A percentile compares a stretch with the other conserved stretches of the same genome.
These are phyloP conservation scores for Trachymyrmex cornetzi DNA, from an alignment of 1,140 invertebrate genomes.

Conservation along the genomic window DNA sequence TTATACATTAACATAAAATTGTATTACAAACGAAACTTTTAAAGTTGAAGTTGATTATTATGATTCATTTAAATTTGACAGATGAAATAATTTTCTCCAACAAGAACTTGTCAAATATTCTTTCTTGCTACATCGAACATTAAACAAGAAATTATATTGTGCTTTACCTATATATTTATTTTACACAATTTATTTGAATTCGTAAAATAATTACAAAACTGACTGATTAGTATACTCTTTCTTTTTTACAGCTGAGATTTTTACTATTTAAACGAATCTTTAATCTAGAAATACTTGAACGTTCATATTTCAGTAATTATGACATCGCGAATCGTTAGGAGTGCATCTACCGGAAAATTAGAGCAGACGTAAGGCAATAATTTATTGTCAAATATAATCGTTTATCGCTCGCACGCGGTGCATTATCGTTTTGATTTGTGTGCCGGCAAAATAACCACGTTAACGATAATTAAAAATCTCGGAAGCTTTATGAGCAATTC, in stretches of 20 bases:
- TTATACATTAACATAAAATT: not conserved
- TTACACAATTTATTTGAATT: not conserved
- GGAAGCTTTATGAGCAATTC: slow-evolving; percentile 34
- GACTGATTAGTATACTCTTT: not conserved
- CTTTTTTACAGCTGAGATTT: not conserved
- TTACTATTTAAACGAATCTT: slow-evolving; percentile 19
- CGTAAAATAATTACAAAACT: not conserved
- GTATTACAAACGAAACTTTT: not conserved
- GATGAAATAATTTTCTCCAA: not conserved
- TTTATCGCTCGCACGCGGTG: slow-evolving; percentile 44
- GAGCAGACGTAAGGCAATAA: slow-evolving; percentile 26
- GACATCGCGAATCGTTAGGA: slow-evolving; percentile 32
- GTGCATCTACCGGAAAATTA: slow-evolving; percentile 50
- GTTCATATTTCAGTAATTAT: slow-evolving; percentile 37
- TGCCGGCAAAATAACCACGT: slow-evolving; percentile 33
- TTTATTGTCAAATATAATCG: slow-evolving; percentile 47
- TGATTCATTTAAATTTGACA: not conserved
- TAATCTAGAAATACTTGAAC: slow-evolving; percentile 20
- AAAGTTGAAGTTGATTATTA: not conserved
- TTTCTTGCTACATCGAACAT: not conserved
- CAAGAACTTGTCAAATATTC: not conserved
- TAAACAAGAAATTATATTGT: not conserved
- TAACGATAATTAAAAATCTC: slow-evolving; percentile 62
- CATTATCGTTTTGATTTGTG: slow-evolving; percentile 60
- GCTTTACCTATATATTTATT: not conserved